Evolutionary conservation across 2,113 vertebrate species (phyloP).

Genomic region (Pachycephala philippinensis): DNA sequence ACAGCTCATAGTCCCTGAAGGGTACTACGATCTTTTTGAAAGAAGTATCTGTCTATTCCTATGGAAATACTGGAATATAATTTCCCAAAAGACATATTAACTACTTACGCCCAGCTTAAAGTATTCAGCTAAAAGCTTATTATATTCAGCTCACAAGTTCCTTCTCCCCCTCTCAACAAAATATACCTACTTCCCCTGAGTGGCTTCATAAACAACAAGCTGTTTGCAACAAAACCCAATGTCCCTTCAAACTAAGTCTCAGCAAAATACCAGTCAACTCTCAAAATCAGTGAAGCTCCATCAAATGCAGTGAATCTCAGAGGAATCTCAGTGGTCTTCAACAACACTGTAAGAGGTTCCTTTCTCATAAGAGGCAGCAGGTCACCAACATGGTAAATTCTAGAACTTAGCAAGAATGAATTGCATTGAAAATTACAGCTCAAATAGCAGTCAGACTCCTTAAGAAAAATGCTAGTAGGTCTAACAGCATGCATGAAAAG

Average conservation of each 20-base stretch:
- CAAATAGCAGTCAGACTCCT: not conserved
- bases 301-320: not conserved
- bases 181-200: not conserved
- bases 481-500: not conserved
- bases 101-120: not conserved
- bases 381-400: not conserved
- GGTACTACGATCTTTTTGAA: not conserved
- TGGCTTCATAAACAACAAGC: not conserved
- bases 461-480: not conserved
- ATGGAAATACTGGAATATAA: not conserved
- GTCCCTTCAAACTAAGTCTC: not conserved
- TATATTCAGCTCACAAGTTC: not conserved
- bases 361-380: not conserved
- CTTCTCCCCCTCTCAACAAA: not conserved
- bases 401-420: not conserved
- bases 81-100: not conserved
- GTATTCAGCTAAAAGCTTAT: not conserved
- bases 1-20: not conserved
- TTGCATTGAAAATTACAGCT: not conserved
- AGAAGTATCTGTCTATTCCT: not conserved
- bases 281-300: not conserved
- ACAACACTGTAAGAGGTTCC: not conserved
- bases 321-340: not conserved
- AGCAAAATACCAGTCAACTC: not conserved
- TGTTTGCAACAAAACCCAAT: not conserved